Percentiles rank a stretch among this genome's conserved stretches.
phyloP scores from a whole-genome alignment of 2,888 invertebrate species.

The Adelphocoris suturalis region DNA sequence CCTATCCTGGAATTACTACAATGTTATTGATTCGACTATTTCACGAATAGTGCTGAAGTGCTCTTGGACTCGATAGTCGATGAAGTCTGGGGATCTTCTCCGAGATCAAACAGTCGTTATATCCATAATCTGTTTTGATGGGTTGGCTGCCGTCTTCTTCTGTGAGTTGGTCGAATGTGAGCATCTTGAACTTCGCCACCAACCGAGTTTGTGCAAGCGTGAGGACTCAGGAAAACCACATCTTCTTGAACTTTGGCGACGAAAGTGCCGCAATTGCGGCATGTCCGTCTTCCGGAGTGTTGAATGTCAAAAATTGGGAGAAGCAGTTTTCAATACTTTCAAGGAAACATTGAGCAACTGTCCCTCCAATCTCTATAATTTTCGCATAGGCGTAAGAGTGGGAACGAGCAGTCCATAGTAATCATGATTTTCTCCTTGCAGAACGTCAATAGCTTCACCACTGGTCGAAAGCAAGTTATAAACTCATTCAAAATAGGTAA shows the following conservation, averaged over 20 bases:
- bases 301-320: conserved; percentile 6
- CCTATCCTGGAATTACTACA: too few relatives aligned
- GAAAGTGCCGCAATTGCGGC: conserved; percentile 47
- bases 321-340: conserved; percentile 57
- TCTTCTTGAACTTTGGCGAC: conserved; percentile 47
- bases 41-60: too few relatives aligned
- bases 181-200: neutral
- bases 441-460: conserved; percentile 68
- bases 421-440: conserved; percentile 56
- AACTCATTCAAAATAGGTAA: conserved; percentile 68
- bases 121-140: too few relatives aligned
- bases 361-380: conserved; percentile 40
- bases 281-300: conserved; percentile 31
- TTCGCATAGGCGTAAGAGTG: neutral
- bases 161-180: neutral
- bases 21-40: too few relatives aligned
- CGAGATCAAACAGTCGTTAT: too few relatives aligned
- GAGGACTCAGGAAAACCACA: conserved; percentile 43
- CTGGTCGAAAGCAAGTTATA: conserved; percentile 65
- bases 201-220: neutral
- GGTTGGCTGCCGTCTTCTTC: too few relatives aligned
- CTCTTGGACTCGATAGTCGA: too few relatives aligned
- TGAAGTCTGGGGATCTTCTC: too few relatives aligned
- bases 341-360: conserved; percentile 55
- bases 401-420: conserved; percentile 55